These are phyloP conservation scores for Nymphicus hollandicus DNA, from an alignment of 2,113 vertebrate species.

Conservation along the genomic window DNA sequence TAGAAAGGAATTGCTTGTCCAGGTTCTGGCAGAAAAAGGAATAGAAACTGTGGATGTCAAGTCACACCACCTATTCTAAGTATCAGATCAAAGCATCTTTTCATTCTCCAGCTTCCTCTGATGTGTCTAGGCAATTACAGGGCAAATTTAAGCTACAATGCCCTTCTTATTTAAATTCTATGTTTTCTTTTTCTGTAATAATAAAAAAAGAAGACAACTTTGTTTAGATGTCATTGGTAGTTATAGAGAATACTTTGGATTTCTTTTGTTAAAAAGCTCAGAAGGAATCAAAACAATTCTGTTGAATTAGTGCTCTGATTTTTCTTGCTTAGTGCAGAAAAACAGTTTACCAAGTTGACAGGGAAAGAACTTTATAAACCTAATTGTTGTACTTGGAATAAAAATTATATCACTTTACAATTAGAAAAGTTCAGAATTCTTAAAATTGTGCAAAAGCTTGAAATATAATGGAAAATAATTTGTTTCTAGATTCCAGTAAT, in stretches of 20 bases:
- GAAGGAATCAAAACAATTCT: constrained; percentile 41
- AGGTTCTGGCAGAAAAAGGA: background rate
- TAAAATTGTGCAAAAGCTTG: background rate
- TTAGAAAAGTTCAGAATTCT: background rate
- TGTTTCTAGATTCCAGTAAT: background rate
- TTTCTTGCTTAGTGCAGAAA: background rate
- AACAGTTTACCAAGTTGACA: background rate
- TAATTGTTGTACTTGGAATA: background rate
- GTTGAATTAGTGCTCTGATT: constrained; percentile 37
- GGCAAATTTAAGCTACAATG: background rate
- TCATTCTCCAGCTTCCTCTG: background rate
- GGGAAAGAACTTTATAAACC: background rate
- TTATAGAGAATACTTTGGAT: background rate
- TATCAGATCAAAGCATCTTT: background rate
- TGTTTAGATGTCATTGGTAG: background rate
- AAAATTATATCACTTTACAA: background rate
- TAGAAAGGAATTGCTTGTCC: background rate
- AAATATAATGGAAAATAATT: background rate
- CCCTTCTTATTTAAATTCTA: background rate
- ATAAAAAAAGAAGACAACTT: background rate
- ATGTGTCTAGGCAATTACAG: background rate
- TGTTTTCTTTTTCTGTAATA: background rate
- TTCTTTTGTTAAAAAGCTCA: constrained; percentile 28
- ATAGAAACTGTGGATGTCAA: background rate
- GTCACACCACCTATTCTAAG: background rate